Conservation (phyloP, 2,797 vertebrate genomes). For the Loris lydekkerianus region DNA sequence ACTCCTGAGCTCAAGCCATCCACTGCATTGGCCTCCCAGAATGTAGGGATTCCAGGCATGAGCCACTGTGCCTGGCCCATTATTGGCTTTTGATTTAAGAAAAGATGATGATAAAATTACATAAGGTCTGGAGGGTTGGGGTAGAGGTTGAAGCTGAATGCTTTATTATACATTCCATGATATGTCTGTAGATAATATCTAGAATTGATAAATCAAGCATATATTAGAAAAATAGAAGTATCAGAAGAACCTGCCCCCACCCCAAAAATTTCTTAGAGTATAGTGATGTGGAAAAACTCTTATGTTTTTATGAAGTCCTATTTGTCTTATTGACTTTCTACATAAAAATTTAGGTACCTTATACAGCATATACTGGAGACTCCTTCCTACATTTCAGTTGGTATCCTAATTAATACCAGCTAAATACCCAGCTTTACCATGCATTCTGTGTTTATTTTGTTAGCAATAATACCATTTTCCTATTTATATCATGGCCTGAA, state of each 20-base stretch:
- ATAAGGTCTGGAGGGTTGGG: not conserved
- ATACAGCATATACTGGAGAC: not conserved
- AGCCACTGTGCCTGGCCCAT: not conserved
- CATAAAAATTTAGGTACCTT: too few species aligned
- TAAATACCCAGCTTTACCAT: not conserved
- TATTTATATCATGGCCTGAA: not conserved
- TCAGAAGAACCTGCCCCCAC: not conserved
- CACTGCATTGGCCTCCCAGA: too few species aligned
- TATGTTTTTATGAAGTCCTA: not conserved
- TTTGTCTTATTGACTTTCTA: not conserved
- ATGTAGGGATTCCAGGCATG: too few species aligned
- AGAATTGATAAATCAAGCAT: constrained; percentile 12
- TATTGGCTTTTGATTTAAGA: not conserved
- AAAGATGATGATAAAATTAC: constrained; percentile 5
- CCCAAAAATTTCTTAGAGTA: not conserved
- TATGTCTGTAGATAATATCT: not conserved
- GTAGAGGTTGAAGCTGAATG: not conserved
- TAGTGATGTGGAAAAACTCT: not conserved
- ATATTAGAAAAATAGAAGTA: not conserved
- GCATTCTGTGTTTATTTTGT: not conserved
- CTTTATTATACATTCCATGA: not conserved
- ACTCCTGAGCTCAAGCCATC: too few species aligned
- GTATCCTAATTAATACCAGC: not conserved
- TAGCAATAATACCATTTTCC: not conserved
- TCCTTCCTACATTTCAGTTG: not conserved